Conservation (phyloP, 2,888 invertebrate genomes). For the Chrysolina americana region DNA sequence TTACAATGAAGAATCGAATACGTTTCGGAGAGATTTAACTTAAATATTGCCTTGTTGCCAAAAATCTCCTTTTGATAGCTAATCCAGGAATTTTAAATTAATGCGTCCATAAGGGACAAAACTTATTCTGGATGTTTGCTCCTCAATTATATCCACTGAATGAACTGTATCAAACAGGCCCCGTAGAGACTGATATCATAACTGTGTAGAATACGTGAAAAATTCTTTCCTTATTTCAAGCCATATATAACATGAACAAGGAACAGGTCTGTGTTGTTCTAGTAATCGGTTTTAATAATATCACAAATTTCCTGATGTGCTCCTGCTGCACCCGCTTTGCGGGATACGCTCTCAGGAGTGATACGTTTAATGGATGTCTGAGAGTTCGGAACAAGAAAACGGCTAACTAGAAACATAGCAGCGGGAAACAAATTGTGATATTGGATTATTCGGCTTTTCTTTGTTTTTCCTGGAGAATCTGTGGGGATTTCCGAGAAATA, state of each 20-base stretch:
- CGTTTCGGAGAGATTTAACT: too few species aligned
- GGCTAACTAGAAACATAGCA: not conserved
- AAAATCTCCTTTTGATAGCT: too few species aligned
- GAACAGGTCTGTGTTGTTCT: conserved; percentile 31
- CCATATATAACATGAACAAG: not conserved
- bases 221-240: not conserved
- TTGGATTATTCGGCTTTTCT: not conserved
- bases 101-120: too few species aligned
- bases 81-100: too few species aligned
- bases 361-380: conserved; percentile 5
- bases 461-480: not conserved
- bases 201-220: not conserved
- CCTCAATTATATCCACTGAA: too few species aligned
- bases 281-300: conserved; percentile 37
- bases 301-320: conserved; percentile 34
- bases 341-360: conserved; percentile 6
- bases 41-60: too few species aligned
- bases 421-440: not conserved
- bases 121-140: too few species aligned
- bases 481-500: not conserved
- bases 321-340: not conserved
- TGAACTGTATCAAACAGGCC: too few species aligned
- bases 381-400: not conserved
- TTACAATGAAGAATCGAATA: too few species aligned
- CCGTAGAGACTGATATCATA: not conserved